Percentiles rank a stretch among this genome's conserved stretches.
Conservation (phyloP, 2,888 invertebrate genomes). For the Alviniconcha strummeri region DNA sequence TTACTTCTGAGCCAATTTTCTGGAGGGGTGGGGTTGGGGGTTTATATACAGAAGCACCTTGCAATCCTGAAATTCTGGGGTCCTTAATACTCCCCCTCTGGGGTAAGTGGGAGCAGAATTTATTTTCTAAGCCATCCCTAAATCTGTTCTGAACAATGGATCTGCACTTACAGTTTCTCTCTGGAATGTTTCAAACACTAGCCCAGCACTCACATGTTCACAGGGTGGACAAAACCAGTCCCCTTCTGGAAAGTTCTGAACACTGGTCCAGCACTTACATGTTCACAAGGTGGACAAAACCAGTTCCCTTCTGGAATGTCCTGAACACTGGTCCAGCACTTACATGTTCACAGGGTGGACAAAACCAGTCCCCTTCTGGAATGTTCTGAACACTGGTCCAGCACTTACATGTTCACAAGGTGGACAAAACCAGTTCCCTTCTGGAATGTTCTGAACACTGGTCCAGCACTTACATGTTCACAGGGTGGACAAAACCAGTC, state of each 20-base stretch:
- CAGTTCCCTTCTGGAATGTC: conserved; percentile 96
- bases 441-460: conserved; percentile 81
- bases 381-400: conserved; percentile 74
- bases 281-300: conserved; percentile 98
- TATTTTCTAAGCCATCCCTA: too few species aligned
- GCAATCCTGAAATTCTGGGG: too few species aligned
- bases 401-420: conserved; percentile 92
- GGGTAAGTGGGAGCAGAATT: too few species aligned
- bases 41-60: too few species aligned
- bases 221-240: conserved; percentile 99
- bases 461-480: conserved; percentile 84
- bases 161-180: conserved; percentile 83
- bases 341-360: conserved; percentile 94
- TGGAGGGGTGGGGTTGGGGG: too few species aligned
- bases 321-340: too few species aligned
- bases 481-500: conserved; percentile 99
- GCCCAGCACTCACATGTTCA: conserved; percentile 84
- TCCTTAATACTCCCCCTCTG: too few species aligned
- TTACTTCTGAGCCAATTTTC: too few species aligned
- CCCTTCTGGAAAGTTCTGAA: conserved; percentile 87
- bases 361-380: conserved; percentile 98
- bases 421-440: conserved; percentile 98
- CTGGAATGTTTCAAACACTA: conserved; percentile 81
- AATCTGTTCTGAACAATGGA: conserved; percentile 62
- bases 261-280: conserved; percentile 69